phyloP scores from a whole-genome alignment of 2,888 invertebrate species.

The Lobophora halterata region DNA sequence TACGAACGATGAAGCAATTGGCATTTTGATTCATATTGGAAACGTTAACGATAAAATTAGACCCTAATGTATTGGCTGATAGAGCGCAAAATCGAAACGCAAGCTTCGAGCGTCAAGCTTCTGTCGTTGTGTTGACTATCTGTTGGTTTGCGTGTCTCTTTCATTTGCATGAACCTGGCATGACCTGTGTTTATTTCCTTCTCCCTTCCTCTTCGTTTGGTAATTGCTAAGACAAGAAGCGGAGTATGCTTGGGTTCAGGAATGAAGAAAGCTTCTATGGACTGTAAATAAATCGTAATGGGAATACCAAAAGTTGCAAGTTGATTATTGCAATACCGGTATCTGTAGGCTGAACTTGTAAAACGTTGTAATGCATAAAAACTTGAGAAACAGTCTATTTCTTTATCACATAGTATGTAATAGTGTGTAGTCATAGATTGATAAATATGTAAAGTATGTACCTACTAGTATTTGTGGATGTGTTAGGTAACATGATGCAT shows the following conservation, averaged over 20 bases:
- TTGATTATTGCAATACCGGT: constrained; percentile 15
- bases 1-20: constrained; percentile 37
- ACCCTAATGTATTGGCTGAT: constrained; percentile 62
- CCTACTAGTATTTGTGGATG: constrained; percentile 66
- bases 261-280: constrained; percentile 19
- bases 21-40: constrained; percentile 37
- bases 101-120: constrained; percentile 72
- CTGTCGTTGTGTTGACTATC: constrained; percentile 70
- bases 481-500: constrained; percentile 67
- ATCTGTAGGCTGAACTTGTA: constrained; percentile 13
- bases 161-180: constrained; percentile 79
- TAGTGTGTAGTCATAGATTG: constrained; percentile 56
- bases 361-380: constrained; percentile 41
- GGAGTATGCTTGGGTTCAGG: constrained; percentile 41
- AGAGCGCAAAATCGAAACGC: constrained; percentile 51
- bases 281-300: constrained; percentile 6
- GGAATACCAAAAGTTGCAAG: constrained; percentile 7
- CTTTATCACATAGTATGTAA: constrained; percentile 41
- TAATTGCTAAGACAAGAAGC: constrained; percentile 49
- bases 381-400: constrained; percentile 46
- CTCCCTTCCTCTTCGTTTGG: constrained; percentile 54
- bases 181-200: constrained; percentile 65
- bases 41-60: constrained; percentile 48
- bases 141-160: constrained; percentile 76
- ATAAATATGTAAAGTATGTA: constrained; percentile 36